Evolutionary conservation across 2,888 invertebrate genomes (phyloP), one percentile per base, ranked within the genome.

Genomic region (Parnassius apollo): DNA sequence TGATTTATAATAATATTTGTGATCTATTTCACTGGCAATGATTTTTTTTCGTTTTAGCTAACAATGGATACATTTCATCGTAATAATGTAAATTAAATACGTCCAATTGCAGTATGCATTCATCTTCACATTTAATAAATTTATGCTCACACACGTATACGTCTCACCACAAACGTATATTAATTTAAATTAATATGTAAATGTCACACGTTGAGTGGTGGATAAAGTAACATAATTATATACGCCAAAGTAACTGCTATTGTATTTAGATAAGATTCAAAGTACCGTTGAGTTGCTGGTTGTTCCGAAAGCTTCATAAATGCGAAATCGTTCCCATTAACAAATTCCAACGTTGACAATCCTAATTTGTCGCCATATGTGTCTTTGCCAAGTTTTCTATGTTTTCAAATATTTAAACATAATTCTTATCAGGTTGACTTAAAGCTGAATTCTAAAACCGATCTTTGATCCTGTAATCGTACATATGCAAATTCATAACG

Each of bases 401-500:
- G 51, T 54, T 71, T 50, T 9, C 22, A 13, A 12, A n/a, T n/a
- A 53, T n/a, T 52, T 51, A 18, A 48, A 46, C 50, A 45, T 61
- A 35, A 53, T 44, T 57, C 66, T 64, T 73, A 71, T 62, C 18
- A n/a, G 46, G 18, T 58, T 8, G 65, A 11, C 10, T 64, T 73
- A 74, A 67, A 67, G 71, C 67, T 65, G 62, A 68, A 65, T 69
- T 66, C 75, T 72, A 69, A 44, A 59, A 25, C 42, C 42, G 13
- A 59, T 22, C 65, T 72, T 67, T 62, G 65, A 59, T 65, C 54
- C 60, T 66, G 48, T 25, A 49, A 42, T 13, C 53, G 18, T 13
- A 22, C 25, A 11, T 54, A 58, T 71, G 74, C 66, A 65, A 72
- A 73, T 71, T 76, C 73, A 77, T 88, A 89, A 89, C 89, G 88